Conservation (phyloP, 2,888 invertebrate genomes). For the Eupithecia exiguata region DNA sequence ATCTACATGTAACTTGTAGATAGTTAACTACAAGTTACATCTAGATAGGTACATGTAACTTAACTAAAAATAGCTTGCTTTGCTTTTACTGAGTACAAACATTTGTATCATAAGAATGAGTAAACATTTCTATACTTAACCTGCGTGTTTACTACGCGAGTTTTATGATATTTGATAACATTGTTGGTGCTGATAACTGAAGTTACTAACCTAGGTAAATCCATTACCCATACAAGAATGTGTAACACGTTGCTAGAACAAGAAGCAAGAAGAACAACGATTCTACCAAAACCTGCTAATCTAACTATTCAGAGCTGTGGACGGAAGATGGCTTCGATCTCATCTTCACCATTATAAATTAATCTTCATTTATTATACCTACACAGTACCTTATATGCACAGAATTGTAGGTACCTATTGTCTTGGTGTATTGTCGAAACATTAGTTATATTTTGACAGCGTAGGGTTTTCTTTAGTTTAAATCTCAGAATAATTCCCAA, state of each 20-base stretch:
- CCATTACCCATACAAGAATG: background rate
- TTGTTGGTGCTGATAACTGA: constrained; percentile 22
- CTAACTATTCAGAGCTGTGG: background rate
- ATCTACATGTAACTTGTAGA: too few relatives aligned
- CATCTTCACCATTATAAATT: background rate
- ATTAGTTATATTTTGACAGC: background rate
- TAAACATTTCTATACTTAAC: constrained; percentile 17
- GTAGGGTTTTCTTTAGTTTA: background rate
- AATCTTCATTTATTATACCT: background rate
- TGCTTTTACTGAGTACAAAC: constrained; percentile 12
- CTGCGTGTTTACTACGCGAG: constrained; percentile 28
- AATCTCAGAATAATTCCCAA: background rate
- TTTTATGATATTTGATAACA: constrained; percentile 29
- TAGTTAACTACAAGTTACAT: too few relatives aligned
- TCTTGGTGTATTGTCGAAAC: constrained; percentile 31
- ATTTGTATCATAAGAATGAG: constrained; percentile 11
- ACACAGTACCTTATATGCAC: background rate
- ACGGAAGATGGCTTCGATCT: background rate
- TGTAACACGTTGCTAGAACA: background rate
- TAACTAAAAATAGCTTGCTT: constrained; percentile 18
- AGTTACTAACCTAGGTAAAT: background rate
- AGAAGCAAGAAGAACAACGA: constrained; percentile 2
- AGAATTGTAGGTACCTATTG: background rate
- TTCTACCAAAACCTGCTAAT: background rate
- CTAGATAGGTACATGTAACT: constrained; percentile 5